Conservation (phyloP, 2,888 invertebrate species). For the Chymomyza caudatula region DNA sequence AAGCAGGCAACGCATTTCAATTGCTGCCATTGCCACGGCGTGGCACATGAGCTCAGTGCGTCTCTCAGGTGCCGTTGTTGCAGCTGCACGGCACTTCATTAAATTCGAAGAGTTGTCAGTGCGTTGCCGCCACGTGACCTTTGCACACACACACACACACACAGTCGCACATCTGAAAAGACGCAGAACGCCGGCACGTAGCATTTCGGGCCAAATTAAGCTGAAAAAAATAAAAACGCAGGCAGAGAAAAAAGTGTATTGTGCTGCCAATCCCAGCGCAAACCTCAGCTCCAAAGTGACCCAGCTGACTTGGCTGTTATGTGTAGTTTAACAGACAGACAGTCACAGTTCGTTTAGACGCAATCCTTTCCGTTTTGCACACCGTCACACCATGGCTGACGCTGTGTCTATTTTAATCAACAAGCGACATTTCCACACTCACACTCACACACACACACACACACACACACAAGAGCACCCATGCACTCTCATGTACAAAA, state of each 20-base stretch:
- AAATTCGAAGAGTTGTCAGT: slow-evolving; percentile 41
- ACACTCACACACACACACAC: neutral
- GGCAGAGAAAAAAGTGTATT: neutral
- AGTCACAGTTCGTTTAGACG: neutral
- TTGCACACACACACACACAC: slow-evolving; percentile 31
- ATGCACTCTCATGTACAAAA: neutral
- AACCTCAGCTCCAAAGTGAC: neutral
- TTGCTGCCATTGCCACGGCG: slow-evolving; percentile 41
- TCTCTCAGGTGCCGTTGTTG: neutral
- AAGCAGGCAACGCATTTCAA: slow-evolving; percentile 57
- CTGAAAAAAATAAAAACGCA: neutral
- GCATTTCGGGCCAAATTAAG: neutral
- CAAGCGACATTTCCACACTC: neutral
- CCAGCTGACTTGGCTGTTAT: neutral
- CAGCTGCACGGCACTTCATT: slow-evolving; percentile 55
- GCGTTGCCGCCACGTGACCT: slow-evolving; percentile 58
- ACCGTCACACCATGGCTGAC: neutral
- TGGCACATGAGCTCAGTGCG: neutral
- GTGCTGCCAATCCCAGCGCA: neutral
- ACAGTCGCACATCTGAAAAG: neutral
- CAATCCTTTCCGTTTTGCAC: neutral
- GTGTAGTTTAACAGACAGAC: slow-evolving; percentile 1
- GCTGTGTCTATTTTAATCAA: slow-evolving; percentile 14
- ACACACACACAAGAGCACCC: neutral
- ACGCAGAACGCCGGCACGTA: neutral